Evolutionary conservation across 37 sponge, comb jelly and placozoan genomes (phyloP), one percentile per base, ranked within the genome.

Genomic region (Geodia barretti): DNA sequence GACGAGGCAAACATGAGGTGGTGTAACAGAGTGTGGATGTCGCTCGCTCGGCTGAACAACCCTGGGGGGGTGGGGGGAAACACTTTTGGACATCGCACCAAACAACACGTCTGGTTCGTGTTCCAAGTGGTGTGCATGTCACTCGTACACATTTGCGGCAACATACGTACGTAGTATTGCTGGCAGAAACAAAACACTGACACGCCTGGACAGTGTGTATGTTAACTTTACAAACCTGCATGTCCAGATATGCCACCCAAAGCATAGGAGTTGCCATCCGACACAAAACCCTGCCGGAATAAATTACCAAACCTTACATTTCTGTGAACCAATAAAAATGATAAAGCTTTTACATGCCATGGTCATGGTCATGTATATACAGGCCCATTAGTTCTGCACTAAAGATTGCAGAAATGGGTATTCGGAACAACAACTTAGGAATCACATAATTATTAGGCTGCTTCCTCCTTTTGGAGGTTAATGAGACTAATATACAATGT

Each of bases 231-330:
- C 34, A 29, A 9, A 54, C 77, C 77, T 63, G 77, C 77, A 77
- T 77, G 79, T 19, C 68, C 68, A 25, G 79, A 36, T 67, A 68
- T 79, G 19, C 70, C 79, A 25, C 68, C 70, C 31, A 67, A 19
- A 19, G 69, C 70, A 67, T 79, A 79, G 4, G 69, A 79, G 47
- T 79, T 68, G 8, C 79, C 70, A 79, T 68, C 79, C 2, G 79
- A 79, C 7, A 79, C 79, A 19, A 40, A 1, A 28, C 79, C 77
- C 77, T 77, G 19, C n/a, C 24, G 41, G 7, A 73, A 2, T 31
- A 31, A 71, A 5, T 38, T n/a, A n/a, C n/a, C n/a, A n/a, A n/a
- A n/a, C n/a, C n/a, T n/a, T n/a, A n/a, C n/a, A n/a, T n/a, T n/a
- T n/a, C n/a, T n/a, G n/a, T n/a, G n/a, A n/a, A n/a, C n/a, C n/a